Evolutionary conservation across 2,113 vertebrate species (phyloP).

Genomic region (Phyllostomus discolor): DNA sequence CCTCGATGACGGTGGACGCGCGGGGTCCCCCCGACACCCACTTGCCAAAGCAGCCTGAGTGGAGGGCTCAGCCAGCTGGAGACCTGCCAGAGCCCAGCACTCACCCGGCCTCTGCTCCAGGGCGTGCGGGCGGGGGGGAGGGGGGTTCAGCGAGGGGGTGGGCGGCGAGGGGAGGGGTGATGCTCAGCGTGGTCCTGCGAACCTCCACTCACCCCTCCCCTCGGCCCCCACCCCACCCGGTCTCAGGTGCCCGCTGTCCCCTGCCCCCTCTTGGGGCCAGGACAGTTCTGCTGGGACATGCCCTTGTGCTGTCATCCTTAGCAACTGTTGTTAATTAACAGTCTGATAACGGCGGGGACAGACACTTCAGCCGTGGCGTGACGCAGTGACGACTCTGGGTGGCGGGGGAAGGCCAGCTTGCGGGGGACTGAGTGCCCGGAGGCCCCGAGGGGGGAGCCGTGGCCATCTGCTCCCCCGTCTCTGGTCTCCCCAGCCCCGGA

Average conservation of each 20-base stretch:
- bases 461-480: neutral
- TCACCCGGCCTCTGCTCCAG: neutral
- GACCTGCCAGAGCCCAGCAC: neutral
- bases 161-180: too few species aligned
- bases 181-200: neutral
- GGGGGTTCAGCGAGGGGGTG: too few species aligned
- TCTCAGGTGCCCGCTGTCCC: neutral
- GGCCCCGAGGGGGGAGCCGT: neutral
- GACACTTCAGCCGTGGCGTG: neutral
- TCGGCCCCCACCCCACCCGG: too few species aligned
- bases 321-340: conserved; percentile 55
- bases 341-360: conserved; percentile 2
- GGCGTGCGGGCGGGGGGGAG: neutral
- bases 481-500: neutral
- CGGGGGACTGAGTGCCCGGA: neutral
- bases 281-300: neutral
- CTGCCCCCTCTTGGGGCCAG: neutral
- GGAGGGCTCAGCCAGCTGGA: neutral
- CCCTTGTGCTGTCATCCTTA: conserved; percentile 30
- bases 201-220: fast-evolving
- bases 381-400: neutral
- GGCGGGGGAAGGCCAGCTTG: neutral
- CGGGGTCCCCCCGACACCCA: neutral
- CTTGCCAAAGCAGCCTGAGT: neutral
- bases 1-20: neutral